Evolutionary conservation across 2,797 vertebrate genomes (phyloP), one percentile per base, ranked within the genome.

Genomic region (Lutjanus campechanus): DNA sequence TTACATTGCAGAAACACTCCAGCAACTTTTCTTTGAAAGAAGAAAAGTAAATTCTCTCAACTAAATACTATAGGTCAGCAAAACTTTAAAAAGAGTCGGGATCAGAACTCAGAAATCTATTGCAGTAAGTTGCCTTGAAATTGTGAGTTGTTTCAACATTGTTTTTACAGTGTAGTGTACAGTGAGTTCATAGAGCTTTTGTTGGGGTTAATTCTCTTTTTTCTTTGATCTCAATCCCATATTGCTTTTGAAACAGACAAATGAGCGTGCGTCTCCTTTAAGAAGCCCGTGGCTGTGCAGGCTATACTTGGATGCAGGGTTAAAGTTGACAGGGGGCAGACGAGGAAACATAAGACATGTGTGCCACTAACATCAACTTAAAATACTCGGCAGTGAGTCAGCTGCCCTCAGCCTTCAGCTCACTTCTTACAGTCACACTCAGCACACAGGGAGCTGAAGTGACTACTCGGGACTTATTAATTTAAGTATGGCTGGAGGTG

Each of bases 371-470:
- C 22, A 56, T 6, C 12, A 16, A 51, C 69, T 55, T 64, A 81
- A 86, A 82, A 88, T 86, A 88, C 50, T 29, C 41, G 13, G 10
- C 1, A 12, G 69, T 69, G 69, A 79, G 59, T 78, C 84, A 83
- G 84, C 76, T 70, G 82, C 43, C 49, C 8, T 44, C 65, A 64
- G 65, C 8, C 10, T 13, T 73, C 66, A 60, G 19, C 29, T 62
- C 7, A 47, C 54, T 36, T 66, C 51, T 44, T 20, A 1, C 11
- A 68, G 61, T 66, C 64, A n/a, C 56, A 47, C 62, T 5, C 25
- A 46, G 51, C 60, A 68, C 67, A 8, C 29, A 8, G 44, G 67
- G 59, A 15, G 1, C 13, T 22, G 9, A 40, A 40, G 68, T 40
- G 65, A 63, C 60, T 20, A 6, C n/a, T 59, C 46, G 10, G 11